These are phyloP conservation scores for Lordiphosa collinella DNA, from an alignment of 1,140 invertebrate genomes.

Conservation along the genomic window DNA sequence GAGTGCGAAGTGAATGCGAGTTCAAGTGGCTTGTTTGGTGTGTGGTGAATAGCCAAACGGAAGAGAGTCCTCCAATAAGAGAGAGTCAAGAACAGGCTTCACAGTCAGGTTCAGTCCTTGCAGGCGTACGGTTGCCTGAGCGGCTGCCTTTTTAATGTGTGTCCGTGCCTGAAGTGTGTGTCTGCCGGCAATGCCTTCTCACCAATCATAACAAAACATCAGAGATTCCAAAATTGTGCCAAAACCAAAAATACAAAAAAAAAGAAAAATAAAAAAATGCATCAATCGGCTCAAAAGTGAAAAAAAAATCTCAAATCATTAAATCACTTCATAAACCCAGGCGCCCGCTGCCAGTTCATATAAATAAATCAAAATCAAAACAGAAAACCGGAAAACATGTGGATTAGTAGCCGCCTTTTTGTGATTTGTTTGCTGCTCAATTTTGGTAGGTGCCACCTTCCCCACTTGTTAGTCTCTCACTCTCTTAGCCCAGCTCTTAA, in stretches of 20 bases:
- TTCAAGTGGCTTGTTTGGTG: slow-evolving; percentile 28
- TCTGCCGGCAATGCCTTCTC: slow-evolving; percentile 17
- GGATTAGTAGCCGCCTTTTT: slow-evolving; percentile 74
- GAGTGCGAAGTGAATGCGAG: slow-evolving; percentile 27
- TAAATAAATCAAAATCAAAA: slow-evolving; percentile 60
- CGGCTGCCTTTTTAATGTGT: slow-evolving; percentile 30
- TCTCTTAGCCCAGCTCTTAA: slow-evolving; percentile 33
- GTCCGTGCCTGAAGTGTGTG: slow-evolving; percentile 1
- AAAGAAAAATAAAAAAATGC: slow-evolving; percentile 21
- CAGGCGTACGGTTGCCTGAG: slow-evolving; percentile 58
- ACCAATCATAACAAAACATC: slow-evolving; percentile 31
- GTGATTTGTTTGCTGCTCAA: slow-evolving; percentile 73
- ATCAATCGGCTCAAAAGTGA: slow-evolving; percentile 25
- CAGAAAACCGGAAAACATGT: slow-evolving; percentile 68
- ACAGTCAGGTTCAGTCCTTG: slow-evolving; percentile 59
- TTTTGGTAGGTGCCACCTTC: slow-evolving; percentile 57
- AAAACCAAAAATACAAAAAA: slow-evolving; percentile 17
- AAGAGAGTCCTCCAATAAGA: slow-evolving; percentile 45
- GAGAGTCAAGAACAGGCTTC: slow-evolving; percentile 28
- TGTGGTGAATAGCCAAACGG: slow-evolving; percentile 59
- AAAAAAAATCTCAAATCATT: slow-evolving; percentile 33
- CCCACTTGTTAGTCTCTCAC: neutral
- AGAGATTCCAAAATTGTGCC: slow-evolving; percentile 53
- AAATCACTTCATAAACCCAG: slow-evolving; percentile 16
- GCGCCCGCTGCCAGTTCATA: neutral